phyloP scores from a whole-genome alignment of 2,797 vertebrate species.

The Otolemur crassicaudatus region DNA sequence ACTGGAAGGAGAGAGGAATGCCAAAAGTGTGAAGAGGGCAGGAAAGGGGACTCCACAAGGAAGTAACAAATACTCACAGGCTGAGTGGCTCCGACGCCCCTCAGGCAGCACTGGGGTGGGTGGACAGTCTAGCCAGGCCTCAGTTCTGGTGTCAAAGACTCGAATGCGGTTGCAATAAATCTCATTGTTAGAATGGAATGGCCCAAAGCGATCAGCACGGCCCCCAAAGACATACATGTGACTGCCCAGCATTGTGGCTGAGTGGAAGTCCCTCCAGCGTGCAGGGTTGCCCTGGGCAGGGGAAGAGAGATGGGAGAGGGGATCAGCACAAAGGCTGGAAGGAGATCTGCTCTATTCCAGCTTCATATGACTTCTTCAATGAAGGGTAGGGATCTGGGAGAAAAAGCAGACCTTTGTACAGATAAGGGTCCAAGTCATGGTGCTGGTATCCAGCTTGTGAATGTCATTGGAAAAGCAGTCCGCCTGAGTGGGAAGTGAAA shows the following conservation, averaged over 20 bases:
- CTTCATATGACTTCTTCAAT: slow-evolving; percentile 4
- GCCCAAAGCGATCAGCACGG: slow-evolving; percentile 96
- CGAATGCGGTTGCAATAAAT: slow-evolving; percentile 99
- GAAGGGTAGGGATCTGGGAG: not conserved
- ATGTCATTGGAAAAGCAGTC: slow-evolving; percentile 99
- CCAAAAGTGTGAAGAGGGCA: not conserved
- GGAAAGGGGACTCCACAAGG: not conserved
- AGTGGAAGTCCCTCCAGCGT: slow-evolving; percentile 99
- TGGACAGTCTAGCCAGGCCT: slow-evolving; percentile 95
- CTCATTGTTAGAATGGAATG: slow-evolving; percentile 99
- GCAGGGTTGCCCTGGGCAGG: slow-evolving; percentile 93
- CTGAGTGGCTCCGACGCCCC: slow-evolving; percentile 97
- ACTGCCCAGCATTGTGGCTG: slow-evolving; percentile 96
- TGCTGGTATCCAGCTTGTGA: slow-evolving; percentile 96
- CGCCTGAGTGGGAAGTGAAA: slow-evolving; percentile 88
- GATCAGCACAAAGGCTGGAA: not conserved
- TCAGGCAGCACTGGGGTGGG: slow-evolving; percentile 92
- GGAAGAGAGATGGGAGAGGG: not conserved
- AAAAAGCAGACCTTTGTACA: slow-evolving; percentile 93
- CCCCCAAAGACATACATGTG: slow-evolving; percentile 99
- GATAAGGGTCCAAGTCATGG: slow-evolving; percentile 96
- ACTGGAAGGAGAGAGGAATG: slow-evolving; percentile 87
- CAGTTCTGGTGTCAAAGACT: slow-evolving; percentile 96
- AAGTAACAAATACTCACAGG: slow-evolving; percentile 91
- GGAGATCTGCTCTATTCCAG: not conserved